Evolutionary conservation across 2,113 vertebrate species (phyloP).

Genomic region (Bubo blakistoni): DNA sequence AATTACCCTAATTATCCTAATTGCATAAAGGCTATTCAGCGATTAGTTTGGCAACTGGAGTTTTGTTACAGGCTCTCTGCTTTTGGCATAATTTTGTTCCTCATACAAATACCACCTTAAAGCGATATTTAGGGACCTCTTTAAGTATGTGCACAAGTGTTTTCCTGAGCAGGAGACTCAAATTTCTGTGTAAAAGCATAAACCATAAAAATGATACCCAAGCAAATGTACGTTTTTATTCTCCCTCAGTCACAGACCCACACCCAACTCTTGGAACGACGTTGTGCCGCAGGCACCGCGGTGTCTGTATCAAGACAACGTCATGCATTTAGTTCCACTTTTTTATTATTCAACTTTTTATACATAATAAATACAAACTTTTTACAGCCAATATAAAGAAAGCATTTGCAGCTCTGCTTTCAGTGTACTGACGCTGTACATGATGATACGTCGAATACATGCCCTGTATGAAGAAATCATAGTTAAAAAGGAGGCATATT

Average conservation of each 20-base stretch:
- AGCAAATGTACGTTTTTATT: rapidly evolving
- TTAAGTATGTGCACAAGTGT: not conserved
- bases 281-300: rapidly evolving
- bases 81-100: not conserved
- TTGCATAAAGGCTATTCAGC: not conserved
- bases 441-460: constrained; percentile 51
- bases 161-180: not conserved
- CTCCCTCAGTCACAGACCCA: not conserved
- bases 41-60: not conserved
- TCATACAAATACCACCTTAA: not conserved
- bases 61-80: not conserved
- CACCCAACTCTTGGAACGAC: rapidly evolving
- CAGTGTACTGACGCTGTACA: constrained; percentile 79
- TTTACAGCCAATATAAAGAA: constrained; percentile 96
- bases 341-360: constrained; percentile 99
- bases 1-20: not conserved
- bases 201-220: rapidly evolving
- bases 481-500: constrained; percentile 76
- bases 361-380: constrained; percentile 99
- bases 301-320: not conserved
- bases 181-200: not conserved
- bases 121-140: not conserved
- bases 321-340: constrained; percentile 55
- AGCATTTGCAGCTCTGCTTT: constrained; percentile 80
- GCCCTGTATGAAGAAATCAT: constrained; percentile 72